Evolutionary conservation across 2,113 vertebrate species (phyloP).

Genomic region (Microcebus griseorufus): DNA sequence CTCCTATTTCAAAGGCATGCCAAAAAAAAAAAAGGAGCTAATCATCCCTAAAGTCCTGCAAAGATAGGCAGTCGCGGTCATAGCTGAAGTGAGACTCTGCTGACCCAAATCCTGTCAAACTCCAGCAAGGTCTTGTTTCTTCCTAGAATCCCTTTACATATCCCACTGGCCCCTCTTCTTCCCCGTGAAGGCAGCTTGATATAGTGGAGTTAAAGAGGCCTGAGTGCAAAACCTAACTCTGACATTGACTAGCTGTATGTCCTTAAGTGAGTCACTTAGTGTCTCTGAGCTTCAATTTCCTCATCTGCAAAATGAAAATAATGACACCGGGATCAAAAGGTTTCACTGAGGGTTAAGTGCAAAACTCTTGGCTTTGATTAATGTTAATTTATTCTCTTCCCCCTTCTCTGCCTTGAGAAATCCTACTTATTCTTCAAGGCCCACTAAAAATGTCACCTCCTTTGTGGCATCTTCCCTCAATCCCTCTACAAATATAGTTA

Average conservation of each 20-base stretch:
- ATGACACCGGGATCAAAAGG: neutral
- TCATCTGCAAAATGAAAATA: constrained; percentile 16
- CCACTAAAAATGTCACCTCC: constrained; percentile 43
- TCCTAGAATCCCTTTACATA: neutral
- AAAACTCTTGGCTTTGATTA: neutral
- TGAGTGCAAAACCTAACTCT: constrained; percentile 15
- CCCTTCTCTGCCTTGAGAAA: constrained; percentile 29
- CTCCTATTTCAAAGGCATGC: constrained; percentile 16
- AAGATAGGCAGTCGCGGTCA: neutral
- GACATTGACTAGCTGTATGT: neutral
- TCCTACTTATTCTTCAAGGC: constrained; percentile 41
- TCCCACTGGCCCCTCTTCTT: neutral
- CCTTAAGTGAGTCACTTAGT: neutral
- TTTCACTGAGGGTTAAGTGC: neutral
- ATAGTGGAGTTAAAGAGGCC: neutral
- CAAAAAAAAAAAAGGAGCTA: neutral
- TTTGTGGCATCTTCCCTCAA: constrained; percentile 26
- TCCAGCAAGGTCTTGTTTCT: constrained; percentile 28
- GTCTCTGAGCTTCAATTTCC: neutral
- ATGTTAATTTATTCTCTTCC: neutral
- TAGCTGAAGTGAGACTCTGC: neutral
- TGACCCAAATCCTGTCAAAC: neutral
- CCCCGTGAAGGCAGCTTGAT: neutral
- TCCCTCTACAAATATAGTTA: neutral
- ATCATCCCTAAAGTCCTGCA: constrained; percentile 13